phyloP scores from a whole-genome alignment of 2,888 invertebrate species.

The Drosophila basisetae region DNA sequence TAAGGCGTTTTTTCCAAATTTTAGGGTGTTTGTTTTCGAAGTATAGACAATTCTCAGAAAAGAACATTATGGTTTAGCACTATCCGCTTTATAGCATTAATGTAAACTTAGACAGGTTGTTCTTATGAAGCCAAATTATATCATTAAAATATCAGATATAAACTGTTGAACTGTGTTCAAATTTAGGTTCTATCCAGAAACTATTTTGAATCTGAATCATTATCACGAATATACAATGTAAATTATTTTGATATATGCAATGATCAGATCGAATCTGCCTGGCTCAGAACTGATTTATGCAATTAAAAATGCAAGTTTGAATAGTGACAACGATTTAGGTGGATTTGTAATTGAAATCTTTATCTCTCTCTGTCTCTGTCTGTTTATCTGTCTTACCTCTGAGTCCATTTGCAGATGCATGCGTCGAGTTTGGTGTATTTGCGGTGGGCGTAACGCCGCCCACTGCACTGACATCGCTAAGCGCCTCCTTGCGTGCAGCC shows the following conservation, averaged over 20 bases:
- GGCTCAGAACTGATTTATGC: not conserved
- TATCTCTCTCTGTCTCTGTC: not conserved
- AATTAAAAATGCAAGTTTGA: not conserved
- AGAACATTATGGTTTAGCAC: not conserved
- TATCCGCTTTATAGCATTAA: not conserved
- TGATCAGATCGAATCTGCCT: not conserved
- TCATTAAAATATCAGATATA: not conserved
- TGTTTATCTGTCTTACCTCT: constrained; percentile 62
- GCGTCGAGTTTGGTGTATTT: constrained; percentile 69
- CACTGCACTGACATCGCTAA: constrained; percentile 42
- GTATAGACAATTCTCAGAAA: not conserved
- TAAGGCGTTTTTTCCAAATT: not conserved
- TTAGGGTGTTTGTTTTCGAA: not conserved
- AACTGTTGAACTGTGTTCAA: not conserved
- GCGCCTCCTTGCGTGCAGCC: constrained; percentile 63
- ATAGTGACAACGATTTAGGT: not conserved
- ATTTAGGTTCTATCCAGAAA: not conserved
- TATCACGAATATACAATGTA: not conserved
- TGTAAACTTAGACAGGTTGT: not conserved
- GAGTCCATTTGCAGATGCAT: constrained; percentile 79
- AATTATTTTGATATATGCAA: not conserved
- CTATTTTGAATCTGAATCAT: not conserved
- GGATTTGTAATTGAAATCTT: not conserved
- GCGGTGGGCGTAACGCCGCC: constrained; percentile 61
- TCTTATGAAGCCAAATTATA: not conserved